Base-by-base conservation (phyloP, 2,888 invertebrate species). In the Ormyrus rosae region DNA sequence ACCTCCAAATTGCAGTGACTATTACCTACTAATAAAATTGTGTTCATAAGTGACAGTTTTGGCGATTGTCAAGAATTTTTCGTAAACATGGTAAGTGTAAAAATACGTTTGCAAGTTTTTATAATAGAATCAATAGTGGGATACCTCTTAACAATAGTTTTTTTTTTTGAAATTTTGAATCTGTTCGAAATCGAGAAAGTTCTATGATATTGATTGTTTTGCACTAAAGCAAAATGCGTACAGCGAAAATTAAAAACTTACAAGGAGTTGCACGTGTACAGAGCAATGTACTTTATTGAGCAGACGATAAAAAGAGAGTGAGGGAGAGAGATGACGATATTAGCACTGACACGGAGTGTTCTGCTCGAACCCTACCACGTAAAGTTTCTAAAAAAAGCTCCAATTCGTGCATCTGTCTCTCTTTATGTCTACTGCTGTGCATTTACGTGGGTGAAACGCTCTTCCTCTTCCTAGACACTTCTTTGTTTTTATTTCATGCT, bases 41-140 rank as follows among this genome's bases (percentile, higher is more conserved):
- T 7, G 60, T 60, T 34, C 34, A 3, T 34, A 3, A 19, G 61
- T 19, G 65, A 8, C 69, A 48, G 19, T 13, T 75, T 67, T 67
- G n/a, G 6, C 34, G 10, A 50, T 61, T 34, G 5, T 58, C 58
- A 13, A 45, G 48, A 45, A 67, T 60, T 45, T 48, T 46, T 13
- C 19, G 13, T n/a, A n/a, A 51, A 67, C 67, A 75, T 75, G 75
- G 75, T 45, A 67, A 74, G 74, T 74, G 58, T 19, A n/a, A 9
- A 64, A 48, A 13, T 53, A 5, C 3, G 11, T 4, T 34, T 34
- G 53, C 53, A 19, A 34, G 5, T 55, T 19, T 51, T 9, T 13
- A 13, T 51, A 67, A 46, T 8, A 69, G 34, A 34, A 34, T 34
- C 34, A 34, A 34, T 34, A 34, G 34, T 3, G 34, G 34, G 34